Evolutionary conservation across 2,113 vertebrate genomes (phyloP).

Genomic region (Ageneiosus marmoratus): DNA sequence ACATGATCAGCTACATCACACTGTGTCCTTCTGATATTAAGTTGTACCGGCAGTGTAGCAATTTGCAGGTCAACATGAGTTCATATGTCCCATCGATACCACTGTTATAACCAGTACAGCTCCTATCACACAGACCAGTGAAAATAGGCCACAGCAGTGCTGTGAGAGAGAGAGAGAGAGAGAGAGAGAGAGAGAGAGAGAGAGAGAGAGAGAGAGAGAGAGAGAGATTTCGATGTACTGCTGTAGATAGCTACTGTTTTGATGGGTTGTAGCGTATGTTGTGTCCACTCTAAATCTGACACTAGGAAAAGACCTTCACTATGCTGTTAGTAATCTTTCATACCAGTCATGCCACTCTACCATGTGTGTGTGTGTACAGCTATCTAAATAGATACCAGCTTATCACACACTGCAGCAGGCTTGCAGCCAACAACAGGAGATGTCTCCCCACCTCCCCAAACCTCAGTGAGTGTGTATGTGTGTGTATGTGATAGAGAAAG

Average conservation of each 20-base stretch:
- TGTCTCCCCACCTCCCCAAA: not conserved
- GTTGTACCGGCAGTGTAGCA: not conserved
- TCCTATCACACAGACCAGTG: not conserved
- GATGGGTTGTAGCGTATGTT: constrained; percentile 11
- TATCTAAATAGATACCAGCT: constrained; percentile 42
- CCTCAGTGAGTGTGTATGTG: not conserved
- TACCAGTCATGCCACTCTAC: constrained; percentile 39
- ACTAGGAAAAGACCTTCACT: constrained; percentile 17
- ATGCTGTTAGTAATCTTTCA: constrained; percentile 38
- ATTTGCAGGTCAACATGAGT: constrained; percentile 12
- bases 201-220: not conserved
- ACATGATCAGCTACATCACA: not conserved
- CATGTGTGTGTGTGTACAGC: constrained; percentile 20
- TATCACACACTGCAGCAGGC: constrained; percentile 44
- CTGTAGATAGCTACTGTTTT: constrained; percentile 19
- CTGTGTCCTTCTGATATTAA: not conserved
- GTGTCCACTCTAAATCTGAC: constrained; percentile 22
- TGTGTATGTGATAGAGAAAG: not conserved
- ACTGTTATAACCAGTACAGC: not conserved
- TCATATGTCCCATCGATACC: not conserved
- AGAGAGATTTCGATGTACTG: constrained; percentile 6
- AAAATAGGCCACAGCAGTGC: not conserved
- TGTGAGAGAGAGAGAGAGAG: not conserved
- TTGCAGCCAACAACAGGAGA: constrained; percentile 3
- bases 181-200: not conserved